Evolutionary conservation across 2,113 vertebrate species (phyloP).

Genomic region (Rafetus swinhoei): DNA sequence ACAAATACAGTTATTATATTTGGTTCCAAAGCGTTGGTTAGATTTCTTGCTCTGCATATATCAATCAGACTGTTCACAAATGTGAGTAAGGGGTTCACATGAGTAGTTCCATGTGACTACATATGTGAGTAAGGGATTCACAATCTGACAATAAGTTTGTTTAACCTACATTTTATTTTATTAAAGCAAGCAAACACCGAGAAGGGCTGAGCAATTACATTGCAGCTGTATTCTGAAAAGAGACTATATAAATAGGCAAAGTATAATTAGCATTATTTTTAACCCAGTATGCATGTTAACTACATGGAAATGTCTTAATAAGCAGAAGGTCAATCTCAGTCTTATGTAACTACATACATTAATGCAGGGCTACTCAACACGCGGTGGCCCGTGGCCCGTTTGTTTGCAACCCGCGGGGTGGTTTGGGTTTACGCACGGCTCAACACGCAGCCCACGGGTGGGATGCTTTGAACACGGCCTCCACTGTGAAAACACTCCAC

Average conservation of each 20-base stretch:
- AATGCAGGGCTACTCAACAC: too few species aligned
- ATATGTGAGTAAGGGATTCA: background rate
- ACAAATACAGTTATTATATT: background rate
- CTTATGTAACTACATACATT: background rate
- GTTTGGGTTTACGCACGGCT: too few species aligned
- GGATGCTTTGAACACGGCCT: too few species aligned
- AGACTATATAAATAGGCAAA: background rate
- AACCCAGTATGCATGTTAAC: background rate
- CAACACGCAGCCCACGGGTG: too few species aligned
- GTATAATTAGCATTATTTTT: background rate
- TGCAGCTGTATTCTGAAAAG: accelerated
- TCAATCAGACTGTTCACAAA: accelerated
- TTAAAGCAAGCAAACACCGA: background rate
- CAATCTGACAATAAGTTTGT: background rate
- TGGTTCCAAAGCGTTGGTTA: background rate
- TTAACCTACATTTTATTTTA: background rate
- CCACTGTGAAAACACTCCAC: too few species aligned
- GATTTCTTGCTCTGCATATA: background rate
- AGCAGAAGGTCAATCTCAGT: accelerated
- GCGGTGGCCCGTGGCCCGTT: too few species aligned
- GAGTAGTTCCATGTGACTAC: background rate
- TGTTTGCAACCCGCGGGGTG: too few species aligned
- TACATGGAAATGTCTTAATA: accelerated
- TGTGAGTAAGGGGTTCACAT: background rate
- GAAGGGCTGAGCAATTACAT: background rate